Evolutionary conservation across 2,113 vertebrate species (phyloP).

Genomic region (Puma concolor): DNA sequence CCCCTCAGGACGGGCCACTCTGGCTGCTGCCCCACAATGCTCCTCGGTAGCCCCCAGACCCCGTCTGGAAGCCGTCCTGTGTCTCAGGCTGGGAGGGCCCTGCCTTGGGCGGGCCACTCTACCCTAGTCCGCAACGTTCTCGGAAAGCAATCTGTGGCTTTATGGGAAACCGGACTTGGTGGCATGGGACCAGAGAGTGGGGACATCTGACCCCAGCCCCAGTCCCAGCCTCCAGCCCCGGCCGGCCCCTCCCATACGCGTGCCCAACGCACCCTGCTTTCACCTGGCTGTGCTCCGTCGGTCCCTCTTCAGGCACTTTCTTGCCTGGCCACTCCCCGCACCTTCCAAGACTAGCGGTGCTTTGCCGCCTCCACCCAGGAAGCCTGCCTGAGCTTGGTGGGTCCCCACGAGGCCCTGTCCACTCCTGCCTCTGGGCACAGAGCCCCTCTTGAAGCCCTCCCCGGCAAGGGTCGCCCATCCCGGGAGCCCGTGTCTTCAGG

Average conservation of each 20-base stretch:
- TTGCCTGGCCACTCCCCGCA: rapidly evolving
- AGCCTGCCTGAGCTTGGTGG: rapidly evolving
- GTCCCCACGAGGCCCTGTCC: rapidly evolving
- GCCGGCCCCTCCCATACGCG: rapidly evolving
- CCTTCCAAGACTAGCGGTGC: no score
- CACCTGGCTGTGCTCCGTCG: rapidly evolving
- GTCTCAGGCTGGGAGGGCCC: rapidly evolving
- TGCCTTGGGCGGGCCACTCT: rapidly evolving
- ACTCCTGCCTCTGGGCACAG: rapidly evolving
- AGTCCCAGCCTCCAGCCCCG: rapidly evolving
- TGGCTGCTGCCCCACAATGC: rapidly evolving
- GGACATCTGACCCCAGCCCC: no score
- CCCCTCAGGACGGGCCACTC: rapidly evolving
- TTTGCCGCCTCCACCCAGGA: background rate
- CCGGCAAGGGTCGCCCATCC: rapidly evolving
- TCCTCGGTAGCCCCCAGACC: background rate
- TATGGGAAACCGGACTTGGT: background rate
- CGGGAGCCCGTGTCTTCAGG: background rate
- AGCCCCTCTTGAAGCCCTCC: rapidly evolving
- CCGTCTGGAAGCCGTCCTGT: rapidly evolving
- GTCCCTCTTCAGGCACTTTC: rapidly evolving
- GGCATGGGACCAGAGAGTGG: rapidly evolving
- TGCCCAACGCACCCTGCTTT: background rate
- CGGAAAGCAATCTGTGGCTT: background rate
- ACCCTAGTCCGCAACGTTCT: rapidly evolving